Base-by-base conservation (phyloP, 2,888 invertebrate species). In the Cantharis rufa region DNA sequence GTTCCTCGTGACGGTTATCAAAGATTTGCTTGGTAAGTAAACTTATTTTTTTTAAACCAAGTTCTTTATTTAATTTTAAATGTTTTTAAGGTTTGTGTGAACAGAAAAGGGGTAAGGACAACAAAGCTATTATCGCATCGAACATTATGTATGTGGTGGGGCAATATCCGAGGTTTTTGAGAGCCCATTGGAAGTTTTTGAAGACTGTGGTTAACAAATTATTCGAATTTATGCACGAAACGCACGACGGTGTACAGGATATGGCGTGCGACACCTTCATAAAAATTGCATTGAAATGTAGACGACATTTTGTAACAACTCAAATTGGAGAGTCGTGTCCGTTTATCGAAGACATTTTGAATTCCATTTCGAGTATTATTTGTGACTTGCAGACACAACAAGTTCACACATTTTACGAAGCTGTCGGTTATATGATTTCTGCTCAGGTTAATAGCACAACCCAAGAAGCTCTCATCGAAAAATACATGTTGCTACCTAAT, bases 221-320 rank as follows among this genome's bases (percentile, higher is more conserved):
- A 75, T 99, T 99, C 90, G 99, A 99, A 90, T 99, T 99, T 88
- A 99, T 99, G 99, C 99, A 99, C 88, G 99, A 99, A 90, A 98
- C 98, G 74, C 99, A 99, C 88, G 99, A 99, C 88, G 99, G 99
- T 84, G 99, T 99, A 27, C 99, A 99, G 89, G 99, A 99, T 86
- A 99, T 99, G 99, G 99, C 99, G 78, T 99, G 99, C 91, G 99
- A 99, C 90, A 99, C 99, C 62, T 99, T 99, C 88, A 99, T 99
- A 83, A 99, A 99, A 90, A 99, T 99, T 86, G 98, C 99, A 28
- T 92, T 98, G 84, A 99, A 99, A 89, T 99, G 99, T 89, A 92
- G 98, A 80, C 92, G 98, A 83, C 99, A 99, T 90, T 99, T 99
- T 90, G 98, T 99, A 16, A 97, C 95, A 79, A 93, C 96, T 64